Evolutionary conservation across 2,888 invertebrate genomes (phyloP).

Genomic region (Ischnus inquisitorius): DNA sequence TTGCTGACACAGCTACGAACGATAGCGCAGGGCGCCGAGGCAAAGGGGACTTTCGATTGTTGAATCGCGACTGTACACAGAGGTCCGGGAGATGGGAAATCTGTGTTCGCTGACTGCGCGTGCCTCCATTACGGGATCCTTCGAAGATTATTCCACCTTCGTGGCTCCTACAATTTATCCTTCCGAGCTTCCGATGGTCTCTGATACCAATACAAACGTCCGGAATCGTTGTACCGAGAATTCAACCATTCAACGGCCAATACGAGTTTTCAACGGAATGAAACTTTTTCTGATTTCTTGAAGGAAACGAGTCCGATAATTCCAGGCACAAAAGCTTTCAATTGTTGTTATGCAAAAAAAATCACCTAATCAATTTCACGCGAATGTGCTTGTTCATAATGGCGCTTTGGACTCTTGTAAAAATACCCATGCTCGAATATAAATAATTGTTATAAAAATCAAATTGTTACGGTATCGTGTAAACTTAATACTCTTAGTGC

Average conservation of each 20-base stretch:
- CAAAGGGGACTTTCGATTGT: conserved; percentile 25
- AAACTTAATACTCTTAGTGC: too few species aligned
- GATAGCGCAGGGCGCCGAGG: conserved; percentile 27
- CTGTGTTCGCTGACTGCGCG: conserved; percentile 73
- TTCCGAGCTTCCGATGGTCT: conserved; percentile 50
- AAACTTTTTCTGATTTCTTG: background rate
- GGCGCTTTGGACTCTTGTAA: too few species aligned
- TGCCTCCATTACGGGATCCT: conserved; percentile 73
- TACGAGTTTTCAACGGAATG: background rate
- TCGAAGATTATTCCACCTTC: conserved; percentile 79
- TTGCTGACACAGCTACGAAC: conserved; percentile 35
- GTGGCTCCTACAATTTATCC: conserved; percentile 70
- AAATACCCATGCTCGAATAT: too few species aligned
- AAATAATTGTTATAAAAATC: too few species aligned
- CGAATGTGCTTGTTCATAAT: too few species aligned
- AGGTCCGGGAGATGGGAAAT: conserved; percentile 76
- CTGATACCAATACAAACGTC: conserved; percentile 46
- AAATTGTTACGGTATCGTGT: too few species aligned
- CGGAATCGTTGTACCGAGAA: conserved; percentile 48
- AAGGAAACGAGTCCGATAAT: too few species aligned
- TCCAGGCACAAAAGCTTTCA: too few species aligned
- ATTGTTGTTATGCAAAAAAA: too few species aligned
- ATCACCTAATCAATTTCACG: too few species aligned
- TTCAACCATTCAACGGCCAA: background rate
- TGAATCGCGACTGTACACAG: conserved; percentile 10